phyloP scores from a whole-genome alignment of 2,113 vertebrate genomes.

The Nanorana parkeri region DNA sequence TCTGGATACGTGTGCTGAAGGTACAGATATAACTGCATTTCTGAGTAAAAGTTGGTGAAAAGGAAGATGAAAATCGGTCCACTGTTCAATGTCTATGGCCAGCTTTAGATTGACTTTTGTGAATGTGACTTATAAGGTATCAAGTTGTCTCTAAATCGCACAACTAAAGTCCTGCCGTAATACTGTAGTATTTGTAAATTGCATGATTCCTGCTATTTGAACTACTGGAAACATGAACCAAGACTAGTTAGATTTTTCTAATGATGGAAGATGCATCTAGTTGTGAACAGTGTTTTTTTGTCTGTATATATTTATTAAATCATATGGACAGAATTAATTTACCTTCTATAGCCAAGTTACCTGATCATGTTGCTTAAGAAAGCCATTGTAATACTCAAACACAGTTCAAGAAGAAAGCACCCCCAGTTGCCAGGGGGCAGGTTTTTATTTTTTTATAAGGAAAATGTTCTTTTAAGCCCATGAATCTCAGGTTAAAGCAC shows the following conservation, averaged over 20 bases:
- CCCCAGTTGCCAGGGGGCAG: not conserved
- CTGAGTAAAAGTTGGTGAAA: too few relatives aligned
- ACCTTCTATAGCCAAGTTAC: not conserved
- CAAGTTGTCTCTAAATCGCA: not conserved
- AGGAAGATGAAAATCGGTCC: too few relatives aligned
- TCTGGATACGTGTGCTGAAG: too few relatives aligned
- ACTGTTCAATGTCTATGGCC: too few relatives aligned
- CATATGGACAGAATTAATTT: too few relatives aligned
- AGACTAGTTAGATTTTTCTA: too few relatives aligned
- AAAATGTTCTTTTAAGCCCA: not conserved
- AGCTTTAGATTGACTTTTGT: too few relatives aligned
- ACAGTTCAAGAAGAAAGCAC: not conserved
- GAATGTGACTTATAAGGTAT: too few relatives aligned
- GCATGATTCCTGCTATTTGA: conserved; percentile 1
- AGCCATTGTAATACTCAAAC: not conserved
- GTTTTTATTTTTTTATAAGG: not conserved
- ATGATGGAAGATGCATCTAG: too few relatives aligned
- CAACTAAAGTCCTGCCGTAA: not conserved
- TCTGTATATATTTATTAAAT: not conserved
- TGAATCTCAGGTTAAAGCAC: not conserved
- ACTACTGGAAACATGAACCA: not conserved
- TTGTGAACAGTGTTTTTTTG: not conserved
- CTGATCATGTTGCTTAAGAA: not conserved
- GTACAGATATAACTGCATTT: too few relatives aligned
- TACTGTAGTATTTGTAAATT: conserved; percentile 8